These are phyloP conservation scores for Bombyx huttoni DNA, from an alignment of 2,888 invertebrate species.

Conservation along the genomic window DNA sequence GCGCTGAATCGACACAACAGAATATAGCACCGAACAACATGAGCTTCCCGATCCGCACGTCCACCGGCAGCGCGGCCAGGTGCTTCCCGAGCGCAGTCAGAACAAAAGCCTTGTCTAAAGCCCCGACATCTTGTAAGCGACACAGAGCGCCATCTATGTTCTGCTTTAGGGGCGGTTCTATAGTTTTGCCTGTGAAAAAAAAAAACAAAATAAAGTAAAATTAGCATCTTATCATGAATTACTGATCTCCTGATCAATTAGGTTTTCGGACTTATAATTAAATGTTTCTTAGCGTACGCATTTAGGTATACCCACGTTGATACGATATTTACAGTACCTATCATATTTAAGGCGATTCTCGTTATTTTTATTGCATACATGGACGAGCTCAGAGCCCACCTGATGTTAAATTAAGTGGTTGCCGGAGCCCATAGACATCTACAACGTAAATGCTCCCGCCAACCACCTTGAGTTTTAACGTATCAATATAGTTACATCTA, in stretches of 20 bases:
- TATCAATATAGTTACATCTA: too few species aligned
- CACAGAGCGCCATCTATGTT: conserved; percentile 79
- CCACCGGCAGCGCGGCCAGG: conserved; percentile 90
- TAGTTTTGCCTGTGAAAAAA: conserved; percentile 66
- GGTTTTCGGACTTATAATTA: too few species aligned
- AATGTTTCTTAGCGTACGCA: too few species aligned
- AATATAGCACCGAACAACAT: conserved; percentile 94
- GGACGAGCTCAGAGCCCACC: too few species aligned
- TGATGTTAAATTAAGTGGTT: too few species aligned
- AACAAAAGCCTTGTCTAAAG: conserved; percentile 80
- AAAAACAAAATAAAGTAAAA: neutral
- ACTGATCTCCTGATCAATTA: neutral
- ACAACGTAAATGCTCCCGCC: too few species aligned
- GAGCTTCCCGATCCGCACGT: conserved; percentile 92
- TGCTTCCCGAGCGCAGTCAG: conserved; percentile 91
- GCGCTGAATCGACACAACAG: conserved; percentile 90
- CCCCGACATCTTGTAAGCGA: conserved; percentile 83
- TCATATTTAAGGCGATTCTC: too few species aligned
- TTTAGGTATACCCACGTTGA: too few species aligned
- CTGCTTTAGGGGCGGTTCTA: conserved; percentile 80
- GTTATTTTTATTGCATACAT: too few species aligned
- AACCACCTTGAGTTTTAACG: too few species aligned
- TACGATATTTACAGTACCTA: too few species aligned
- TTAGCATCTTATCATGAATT: neutral
- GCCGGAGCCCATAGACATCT: too few species aligned